These are phyloP conservation scores for Coluber constrictor DNA, from an alignment of 2,797 vertebrate genomes.

Conservation along the genomic window DNA sequence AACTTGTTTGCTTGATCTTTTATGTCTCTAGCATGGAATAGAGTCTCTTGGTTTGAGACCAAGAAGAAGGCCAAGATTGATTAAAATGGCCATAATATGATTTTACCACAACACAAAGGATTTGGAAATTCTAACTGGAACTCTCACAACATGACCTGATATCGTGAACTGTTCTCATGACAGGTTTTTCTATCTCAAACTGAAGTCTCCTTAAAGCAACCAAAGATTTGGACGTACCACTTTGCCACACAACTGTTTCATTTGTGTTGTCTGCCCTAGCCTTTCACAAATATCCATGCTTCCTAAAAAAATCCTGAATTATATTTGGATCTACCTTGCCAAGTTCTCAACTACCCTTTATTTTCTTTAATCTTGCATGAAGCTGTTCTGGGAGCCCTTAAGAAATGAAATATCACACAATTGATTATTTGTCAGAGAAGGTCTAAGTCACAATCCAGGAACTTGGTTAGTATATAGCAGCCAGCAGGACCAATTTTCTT, in stretches of 20 bases:
- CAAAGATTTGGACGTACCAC: background rate
- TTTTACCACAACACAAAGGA: background rate
- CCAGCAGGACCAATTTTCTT: background rate
- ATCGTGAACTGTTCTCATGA: background rate
- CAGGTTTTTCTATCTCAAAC: background rate
- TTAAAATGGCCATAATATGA: background rate
- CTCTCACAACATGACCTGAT: background rate
- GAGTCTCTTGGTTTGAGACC: background rate
- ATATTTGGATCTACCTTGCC: background rate
- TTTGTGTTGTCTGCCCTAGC: background rate
- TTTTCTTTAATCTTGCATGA: background rate
- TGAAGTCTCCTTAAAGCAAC: background rate
- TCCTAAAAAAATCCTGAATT: background rate
- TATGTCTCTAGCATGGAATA: background rate
- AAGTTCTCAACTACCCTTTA: background rate
- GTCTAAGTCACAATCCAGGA: background rate
- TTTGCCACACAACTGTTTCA: background rate
- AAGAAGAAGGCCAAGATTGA: background rate
- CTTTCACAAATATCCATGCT: background rate
- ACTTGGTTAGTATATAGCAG: background rate
- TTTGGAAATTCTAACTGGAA: background rate
- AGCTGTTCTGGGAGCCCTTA: background rate
- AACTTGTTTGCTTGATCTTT: background rate
- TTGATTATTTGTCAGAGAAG: background rate
- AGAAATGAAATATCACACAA: background rate